Base-by-base conservation (phyloP, 2,888 invertebrate species). In the Ichneumoninae sp. region DNA sequence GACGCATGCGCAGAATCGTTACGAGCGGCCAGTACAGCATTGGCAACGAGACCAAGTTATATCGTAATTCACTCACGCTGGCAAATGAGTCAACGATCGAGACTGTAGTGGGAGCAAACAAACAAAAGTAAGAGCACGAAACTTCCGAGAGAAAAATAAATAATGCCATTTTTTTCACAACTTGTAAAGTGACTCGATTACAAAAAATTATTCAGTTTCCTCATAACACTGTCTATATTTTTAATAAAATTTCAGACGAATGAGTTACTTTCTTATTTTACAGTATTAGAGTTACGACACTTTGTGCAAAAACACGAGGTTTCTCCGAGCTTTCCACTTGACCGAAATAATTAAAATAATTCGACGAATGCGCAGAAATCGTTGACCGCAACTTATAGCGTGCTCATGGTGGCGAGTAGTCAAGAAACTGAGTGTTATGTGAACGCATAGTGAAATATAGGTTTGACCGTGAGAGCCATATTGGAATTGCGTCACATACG, bases 401-500 rank as follows among this genome's bases (percentile, higher is more conserved):
- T 47, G 47, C 1, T 26, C 22, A 57, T 22, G 22, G n/a, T 60
- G 44, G 33, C 69, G 30, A 60, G 60, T 77, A 26, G 54, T 40
- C 57, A 69, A 44, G 77, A 68, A 69, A 77, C 77, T 77, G 57
- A n/a, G 40, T 79, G 5, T 36, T 65, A 52, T 57, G 73, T 40
- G 40, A 13, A 8, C 40, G 22, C 6, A 74, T 57, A 66, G 70
- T 22, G 71, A 30, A 60, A 50, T 10, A 50, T 0, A 33, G 30
- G 52, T 30, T 83, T 57, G 57, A 52, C 70, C 77, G 60, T 65
- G 40, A 69, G 73, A 57, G 65, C 83, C 83, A 85, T 83, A 47
- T 70, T 71, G 73, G 33, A 78, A 66, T 81, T 78, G 60, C 84
- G 82, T 84, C 82, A 84, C 26, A 57, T 57, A 22, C 57, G 57